Base-by-base conservation (phyloP, 1,140 invertebrate species). In the Caenorhabditis inopinata region DNA sequence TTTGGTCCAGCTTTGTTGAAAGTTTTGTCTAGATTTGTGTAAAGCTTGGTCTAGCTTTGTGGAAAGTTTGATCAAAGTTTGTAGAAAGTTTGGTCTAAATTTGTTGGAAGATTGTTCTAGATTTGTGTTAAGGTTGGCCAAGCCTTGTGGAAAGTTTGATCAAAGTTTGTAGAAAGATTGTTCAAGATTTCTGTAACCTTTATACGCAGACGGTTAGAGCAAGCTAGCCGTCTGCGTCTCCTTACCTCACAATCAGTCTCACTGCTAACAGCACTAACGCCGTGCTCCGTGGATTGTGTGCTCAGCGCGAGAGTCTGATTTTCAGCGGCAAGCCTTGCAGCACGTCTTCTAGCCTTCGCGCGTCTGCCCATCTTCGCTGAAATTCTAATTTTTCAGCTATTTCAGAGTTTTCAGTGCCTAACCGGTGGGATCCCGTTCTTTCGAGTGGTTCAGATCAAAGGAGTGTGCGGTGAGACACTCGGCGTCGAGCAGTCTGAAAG, bases 401-500 rank as follows among this genome's bases (percentile, higher is more conserved):
- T 53, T 42, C 5, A 42, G 14, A 7, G 14, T 14, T 14, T 42
- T 51, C 48, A 6, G 4, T 5, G 2, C 48, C 58, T 68, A 12
- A 58, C 27, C 51, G 32, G n/a, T 16, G 29, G 32, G n/a, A 2
- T 18, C 32, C 27, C 2, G 32, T 32, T 21, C 12, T 29, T 32
- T 38, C 32, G 32, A 16, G 29, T 14, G 35, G 18, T 3, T 32
- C 27, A n/a, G n/a, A 16, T 21, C 9, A n/a, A 68, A 68, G 18
- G 58, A 68, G 12, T 38, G 32, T 42, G 58, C 58, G 23, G 58
- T 68, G 29, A 23, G n/a, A 18, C 58, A 68, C 11, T 68, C n/a
- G 58, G 58, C 58, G 32, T 68, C 58, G 18, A 68, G 58, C 58
- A 68, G 38, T 68, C 58, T 68, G 58, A 14, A n/a, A n/a, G n/a